Percentiles rank a stretch among this genome's conserved stretches.
Evolutionary conservation across 2,888 invertebrate species (phyloP).

Genomic region (Argyresthia goedartella): DNA sequence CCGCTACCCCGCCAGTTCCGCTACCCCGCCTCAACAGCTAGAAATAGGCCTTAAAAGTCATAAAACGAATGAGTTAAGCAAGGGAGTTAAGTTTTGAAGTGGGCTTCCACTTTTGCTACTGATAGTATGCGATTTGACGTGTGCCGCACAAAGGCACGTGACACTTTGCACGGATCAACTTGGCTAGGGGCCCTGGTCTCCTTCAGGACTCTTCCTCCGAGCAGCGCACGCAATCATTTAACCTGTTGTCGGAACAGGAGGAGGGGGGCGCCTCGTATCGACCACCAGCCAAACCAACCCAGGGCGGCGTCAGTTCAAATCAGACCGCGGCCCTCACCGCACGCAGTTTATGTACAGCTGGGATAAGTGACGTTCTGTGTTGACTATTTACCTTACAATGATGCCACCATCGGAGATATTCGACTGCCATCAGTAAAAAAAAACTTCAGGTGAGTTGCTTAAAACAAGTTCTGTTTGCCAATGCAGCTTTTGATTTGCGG

Average conservation of each 20-base stretch:
- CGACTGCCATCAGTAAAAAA: neutral
- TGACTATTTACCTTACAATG: neutral
- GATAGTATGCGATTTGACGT: too few species aligned
- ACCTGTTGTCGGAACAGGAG: slow-evolving; percentile 46
- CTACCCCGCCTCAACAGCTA: too few species aligned
- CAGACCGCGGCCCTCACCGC: slow-evolving; percentile 14
- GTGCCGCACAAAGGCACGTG: too few species aligned
- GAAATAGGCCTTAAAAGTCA: too few species aligned
- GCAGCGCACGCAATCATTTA: slow-evolving; percentile 50
- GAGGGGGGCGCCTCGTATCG: neutral
- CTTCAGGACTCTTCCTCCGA: slow-evolving; percentile 14
- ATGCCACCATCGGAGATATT: neutral
- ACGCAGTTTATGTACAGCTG: neutral
- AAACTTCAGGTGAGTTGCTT: neutral
- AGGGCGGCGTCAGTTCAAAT: slow-evolving; percentile 42
- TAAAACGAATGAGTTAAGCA: too few species aligned
- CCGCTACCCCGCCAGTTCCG: too few species aligned
- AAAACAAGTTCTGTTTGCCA: neutral
- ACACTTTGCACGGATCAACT: too few species aligned
- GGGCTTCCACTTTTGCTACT: too few species aligned
- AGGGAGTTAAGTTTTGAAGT: too few species aligned
- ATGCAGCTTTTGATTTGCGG: neutral
- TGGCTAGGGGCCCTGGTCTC: too few species aligned
- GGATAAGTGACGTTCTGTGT: slow-evolving; percentile 15
- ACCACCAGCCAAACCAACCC: slow-evolving; percentile 57